Conservation (phyloP, 2,888 invertebrate genomes). For the Cephus spinipes region DNA sequence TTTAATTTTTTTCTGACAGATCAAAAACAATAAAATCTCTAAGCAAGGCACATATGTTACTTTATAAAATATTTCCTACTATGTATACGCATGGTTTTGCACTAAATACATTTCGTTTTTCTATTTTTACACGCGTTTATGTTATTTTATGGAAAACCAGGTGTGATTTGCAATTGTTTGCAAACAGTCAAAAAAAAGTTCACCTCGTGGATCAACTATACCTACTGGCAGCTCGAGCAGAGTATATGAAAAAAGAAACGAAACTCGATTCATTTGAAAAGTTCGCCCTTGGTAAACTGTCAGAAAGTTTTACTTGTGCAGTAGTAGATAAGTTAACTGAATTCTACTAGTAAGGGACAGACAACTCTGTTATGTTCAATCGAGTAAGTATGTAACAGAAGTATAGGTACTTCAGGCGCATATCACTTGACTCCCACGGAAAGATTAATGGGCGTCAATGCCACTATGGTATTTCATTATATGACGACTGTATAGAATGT, state of each 20-base stretch:
- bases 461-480: neutral
- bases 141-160: too few species aligned
- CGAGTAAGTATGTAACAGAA: neutral
- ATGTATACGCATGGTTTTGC: too few species aligned
- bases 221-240: neutral
- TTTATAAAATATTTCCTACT: too few species aligned
- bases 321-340: neutral
- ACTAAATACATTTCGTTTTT: too few species aligned
- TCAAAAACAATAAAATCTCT: too few species aligned
- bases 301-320: neutral
- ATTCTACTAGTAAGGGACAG: neutral
- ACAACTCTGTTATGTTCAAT: neutral
- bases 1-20: too few species aligned
- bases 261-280: neutral
- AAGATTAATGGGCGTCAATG: neutral
- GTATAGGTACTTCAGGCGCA: neutral
- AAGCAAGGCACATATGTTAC: too few species aligned
- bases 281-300: neutral
- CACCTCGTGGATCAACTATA: too few species aligned
- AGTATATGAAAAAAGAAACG: neutral
- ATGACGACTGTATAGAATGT: neutral
- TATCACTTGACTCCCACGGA: neutral
- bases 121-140: too few species aligned
- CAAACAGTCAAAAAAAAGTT: too few species aligned
- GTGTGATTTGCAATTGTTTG: too few species aligned